phyloP scores from a whole-genome alignment of 1,140 invertebrate genomes.

The Tetramorium alpestre region DNA sequence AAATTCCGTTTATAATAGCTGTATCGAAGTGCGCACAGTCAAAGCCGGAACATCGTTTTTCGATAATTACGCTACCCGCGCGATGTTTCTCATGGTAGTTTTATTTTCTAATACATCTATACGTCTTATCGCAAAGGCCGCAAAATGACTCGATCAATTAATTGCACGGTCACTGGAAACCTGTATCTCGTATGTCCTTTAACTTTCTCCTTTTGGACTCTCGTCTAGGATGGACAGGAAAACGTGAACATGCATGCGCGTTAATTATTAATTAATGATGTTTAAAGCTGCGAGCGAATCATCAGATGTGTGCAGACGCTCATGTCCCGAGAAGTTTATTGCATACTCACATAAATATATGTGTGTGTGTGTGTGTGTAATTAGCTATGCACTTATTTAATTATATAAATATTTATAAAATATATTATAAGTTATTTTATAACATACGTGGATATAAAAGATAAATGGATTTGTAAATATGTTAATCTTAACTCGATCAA shows the following conservation, averaged over 20 bases:
- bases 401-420: background rate
- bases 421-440: background rate
- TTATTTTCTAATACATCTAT: constrained; percentile 7
- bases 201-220: constrained; percentile 31
- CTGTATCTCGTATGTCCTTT: background rate
- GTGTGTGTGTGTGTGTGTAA: background rate
- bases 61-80: constrained; percentile 29
- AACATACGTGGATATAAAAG: background rate
- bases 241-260: background rate
- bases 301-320: background rate
- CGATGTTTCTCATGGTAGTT: constrained; percentile 18
- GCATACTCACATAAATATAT: background rate
- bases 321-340: background rate
- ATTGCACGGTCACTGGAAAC: background rate
- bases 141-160: constrained; percentile 40
- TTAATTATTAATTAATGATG: constrained; percentile 62
- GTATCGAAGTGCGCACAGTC: background rate
- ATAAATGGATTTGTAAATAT: background rate
- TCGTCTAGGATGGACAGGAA: background rate
- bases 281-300: constrained; percentile 15
- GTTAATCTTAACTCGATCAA: background rate
- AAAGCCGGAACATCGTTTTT: constrained; percentile 33
- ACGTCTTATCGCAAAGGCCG: background rate
- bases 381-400: background rate
- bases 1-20: constrained; percentile 28